Evolutionary conservation across 2,113 vertebrate genomes (phyloP).

Genomic region (Catharus fuscescens): DNA sequence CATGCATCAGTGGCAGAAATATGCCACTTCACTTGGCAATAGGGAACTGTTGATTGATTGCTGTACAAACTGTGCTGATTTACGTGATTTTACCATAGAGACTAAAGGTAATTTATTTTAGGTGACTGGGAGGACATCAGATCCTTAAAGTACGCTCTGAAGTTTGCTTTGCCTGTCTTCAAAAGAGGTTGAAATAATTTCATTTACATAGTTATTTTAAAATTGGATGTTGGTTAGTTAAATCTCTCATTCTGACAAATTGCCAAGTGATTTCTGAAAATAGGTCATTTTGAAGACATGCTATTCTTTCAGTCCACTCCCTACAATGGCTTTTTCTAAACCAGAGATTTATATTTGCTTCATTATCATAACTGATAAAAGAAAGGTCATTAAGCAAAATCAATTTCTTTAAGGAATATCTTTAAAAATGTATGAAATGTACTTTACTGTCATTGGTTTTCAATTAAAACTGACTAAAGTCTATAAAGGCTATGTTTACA

Average conservation of each 20-base stretch:
- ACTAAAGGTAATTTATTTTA: slow-evolving; percentile 15
- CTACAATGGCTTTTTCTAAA: background rate
- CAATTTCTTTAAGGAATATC: background rate
- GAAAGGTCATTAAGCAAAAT: slow-evolving; percentile 27
- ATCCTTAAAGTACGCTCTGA: background rate
- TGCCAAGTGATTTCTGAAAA: background rate
- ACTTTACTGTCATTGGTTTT: slow-evolving; percentile 4
- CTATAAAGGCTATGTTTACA: background rate
- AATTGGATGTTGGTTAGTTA: background rate
- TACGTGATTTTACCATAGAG: slow-evolving; percentile 8
- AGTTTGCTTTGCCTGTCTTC: slow-evolving; percentile 33
- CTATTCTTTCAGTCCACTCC: background rate
- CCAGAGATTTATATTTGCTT: background rate
- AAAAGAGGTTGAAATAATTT: slow-evolving; percentile 38
- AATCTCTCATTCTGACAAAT: slow-evolving; percentile 28
- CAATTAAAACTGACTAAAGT: slow-evolving; percentile 34
- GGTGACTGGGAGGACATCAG: background rate
- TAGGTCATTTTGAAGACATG: background rate
- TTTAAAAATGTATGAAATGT: slow-evolving; percentile 25
- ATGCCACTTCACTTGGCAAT: background rate
- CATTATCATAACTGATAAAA: background rate
- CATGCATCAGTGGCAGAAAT: background rate
- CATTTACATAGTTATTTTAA: slow-evolving; percentile 34
- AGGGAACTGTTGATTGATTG: slow-evolving; percentile 8
- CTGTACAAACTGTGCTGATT: slow-evolving; percentile 5